Percentiles rank a stretch among this genome's conserved stretches.
Conservation (phyloP, 2,888 invertebrate species). For the Drosophila histrio region DNA sequence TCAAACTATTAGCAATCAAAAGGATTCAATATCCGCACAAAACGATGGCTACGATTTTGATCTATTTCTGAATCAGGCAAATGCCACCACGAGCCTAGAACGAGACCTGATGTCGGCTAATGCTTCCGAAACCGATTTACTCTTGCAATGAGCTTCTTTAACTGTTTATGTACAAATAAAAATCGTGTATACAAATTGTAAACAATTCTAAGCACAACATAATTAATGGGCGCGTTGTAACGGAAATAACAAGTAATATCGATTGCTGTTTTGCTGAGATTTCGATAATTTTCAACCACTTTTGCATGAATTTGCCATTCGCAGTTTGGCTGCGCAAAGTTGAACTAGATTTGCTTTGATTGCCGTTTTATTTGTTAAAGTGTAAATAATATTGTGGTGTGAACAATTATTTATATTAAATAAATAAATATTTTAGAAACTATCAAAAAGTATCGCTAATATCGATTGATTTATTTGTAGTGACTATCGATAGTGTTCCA, state of each 20-base stretch:
- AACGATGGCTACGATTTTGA: slow-evolving; percentile 77
- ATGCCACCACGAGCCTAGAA: slow-evolving; percentile 63
- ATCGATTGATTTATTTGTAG: no score
- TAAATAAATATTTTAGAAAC: no score
- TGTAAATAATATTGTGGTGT: no score
- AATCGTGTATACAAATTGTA: slow-evolving; percentile 12
- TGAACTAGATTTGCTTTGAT: no score
- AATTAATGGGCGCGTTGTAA: background rate
- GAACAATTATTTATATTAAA: no score
- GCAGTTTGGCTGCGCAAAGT: no score
- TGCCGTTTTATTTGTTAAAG: no score
- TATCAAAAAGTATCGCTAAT: no score
- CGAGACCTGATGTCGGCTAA: slow-evolving; percentile 79
- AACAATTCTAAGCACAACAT: background rate
- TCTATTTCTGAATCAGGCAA: slow-evolving; percentile 77
- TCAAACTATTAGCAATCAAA: slow-evolving; percentile 69
- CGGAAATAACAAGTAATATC: no score
- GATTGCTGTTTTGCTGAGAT: no score
- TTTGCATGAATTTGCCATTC: no score
- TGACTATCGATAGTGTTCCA: background rate
- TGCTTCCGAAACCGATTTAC: slow-evolving; percentile 78
- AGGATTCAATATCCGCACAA: slow-evolving; percentile 55
- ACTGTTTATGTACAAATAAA: slow-evolving; percentile 30
- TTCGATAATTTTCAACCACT: no score
- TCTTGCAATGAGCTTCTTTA: slow-evolving; percentile 65